phyloP scores from a whole-genome alignment of 2,113 vertebrate genomes.

The Oriolus oriolus region DNA sequence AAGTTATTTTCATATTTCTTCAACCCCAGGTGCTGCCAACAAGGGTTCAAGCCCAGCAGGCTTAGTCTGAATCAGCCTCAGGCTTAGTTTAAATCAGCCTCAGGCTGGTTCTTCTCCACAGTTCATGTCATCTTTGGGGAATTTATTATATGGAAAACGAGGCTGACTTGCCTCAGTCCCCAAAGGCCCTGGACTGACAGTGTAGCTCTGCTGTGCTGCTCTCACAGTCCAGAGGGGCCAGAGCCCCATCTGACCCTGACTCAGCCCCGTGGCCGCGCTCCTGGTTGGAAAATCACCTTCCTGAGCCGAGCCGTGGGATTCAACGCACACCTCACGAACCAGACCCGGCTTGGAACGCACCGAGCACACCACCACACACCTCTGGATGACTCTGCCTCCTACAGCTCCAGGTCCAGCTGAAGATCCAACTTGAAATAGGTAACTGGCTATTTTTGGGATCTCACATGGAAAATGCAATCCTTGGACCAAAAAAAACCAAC shows the following conservation, averaged over 20 bases:
- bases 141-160: neutral
- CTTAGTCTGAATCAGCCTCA: neutral
- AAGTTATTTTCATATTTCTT: neutral
- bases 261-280: neutral
- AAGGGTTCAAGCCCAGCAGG: neutral
- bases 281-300: neutral
- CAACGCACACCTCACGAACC: neutral
- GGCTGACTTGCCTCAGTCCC: neutral
- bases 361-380: rapidly evolving
- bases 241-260: rapidly evolving
- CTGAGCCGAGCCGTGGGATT: rapidly evolving
- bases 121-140: neutral
- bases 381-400: neutral
- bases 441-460: neutral
- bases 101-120: neutral
- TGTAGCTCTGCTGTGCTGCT: neutral
- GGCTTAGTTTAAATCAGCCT: neutral
- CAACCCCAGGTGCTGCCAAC: neutral
- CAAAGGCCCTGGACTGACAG: neutral
- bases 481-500: neutral
- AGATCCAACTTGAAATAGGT: neutral
- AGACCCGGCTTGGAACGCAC: neutral
- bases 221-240: neutral
- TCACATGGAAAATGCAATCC: neutral
- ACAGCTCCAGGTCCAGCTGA: neutral